Evolutionary conservation across 2,113 vertebrate species (phyloP), one percentile per base, ranked within the genome.

Genomic region (Cinclus cinclus): DNA sequence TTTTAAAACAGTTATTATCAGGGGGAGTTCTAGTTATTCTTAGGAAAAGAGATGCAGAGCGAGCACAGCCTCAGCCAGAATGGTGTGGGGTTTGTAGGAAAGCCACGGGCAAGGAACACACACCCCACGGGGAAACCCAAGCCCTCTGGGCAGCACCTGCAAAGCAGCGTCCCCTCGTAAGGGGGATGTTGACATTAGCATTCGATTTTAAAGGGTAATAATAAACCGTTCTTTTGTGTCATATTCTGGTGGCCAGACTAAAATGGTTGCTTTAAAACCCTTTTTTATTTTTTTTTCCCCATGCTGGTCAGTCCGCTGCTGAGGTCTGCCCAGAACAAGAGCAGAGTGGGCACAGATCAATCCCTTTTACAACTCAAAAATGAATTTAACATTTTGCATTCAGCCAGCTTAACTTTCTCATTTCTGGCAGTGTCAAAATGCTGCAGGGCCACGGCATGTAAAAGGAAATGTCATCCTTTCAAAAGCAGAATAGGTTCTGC

Each of bases 331-430:
- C 37, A 79, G 70, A 78, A 68, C 22, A 30, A 59, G 63, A 55
- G 56, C 68, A 86, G 52, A 65, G 42, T 21, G 62, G 77, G 37
- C 50, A 77, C 20, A 83, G 27, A 86, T 69, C 28, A 60, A 42
- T n/a, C 20, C 16, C 87, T 92, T 87, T 70, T 42, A 92, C 37
- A 71, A 8, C 47, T 53, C 9, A 60, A 33, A 83, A 50, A 46
- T 27, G 42, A 81, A 62, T 85, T 85, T 76, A 87, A 87, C 70
- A 62, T 85, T 95, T 89, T 73, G 49, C 69, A 73, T 89, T 87
- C 58, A 76, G 69, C 49, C 74, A 82, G n/a, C 33, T 50, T 58
- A 60, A 82, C 73, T 94, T 87, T 73, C 78, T 94, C 37, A 65
- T 83, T 83, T 80, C 84, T 65, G 74, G 47, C 67, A 62, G 60